A percentile compares a stretch with the other conserved stretches of the same genome.
These are phyloP conservation scores for Tholera decimalis DNA, from an alignment of 2,888 invertebrate genomes.

Conservation along the genomic window DNA sequence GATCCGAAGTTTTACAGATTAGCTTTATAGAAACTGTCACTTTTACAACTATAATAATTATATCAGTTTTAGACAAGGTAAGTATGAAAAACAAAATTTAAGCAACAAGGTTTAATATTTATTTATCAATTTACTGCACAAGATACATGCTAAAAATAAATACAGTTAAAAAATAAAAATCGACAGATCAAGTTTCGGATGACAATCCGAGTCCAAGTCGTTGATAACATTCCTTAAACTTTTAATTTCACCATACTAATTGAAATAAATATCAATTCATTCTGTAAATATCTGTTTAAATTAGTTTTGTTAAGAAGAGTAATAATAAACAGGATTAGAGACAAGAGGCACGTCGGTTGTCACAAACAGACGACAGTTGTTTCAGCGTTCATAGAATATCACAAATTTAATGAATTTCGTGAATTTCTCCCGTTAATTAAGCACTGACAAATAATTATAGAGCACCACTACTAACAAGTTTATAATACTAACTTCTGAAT, in stretches of 20 bases:
- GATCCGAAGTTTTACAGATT: background rate
- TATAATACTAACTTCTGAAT: slow-evolving; percentile 1
- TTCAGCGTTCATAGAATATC: slow-evolving; percentile 64
- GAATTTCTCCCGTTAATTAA: slow-evolving; percentile 61
- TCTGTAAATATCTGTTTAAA: slow-evolving; percentile 16
- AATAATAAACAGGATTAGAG: slow-evolving; percentile 38
- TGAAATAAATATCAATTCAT: slow-evolving; percentile 12
- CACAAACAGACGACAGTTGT: slow-evolving; percentile 66
- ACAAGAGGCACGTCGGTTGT: slow-evolving; percentile 68
- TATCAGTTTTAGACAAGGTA: too few relatives aligned
- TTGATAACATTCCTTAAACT: too few relatives aligned
- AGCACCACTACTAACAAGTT: slow-evolving; percentile 2
- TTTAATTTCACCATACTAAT: background rate
- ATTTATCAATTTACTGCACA: too few relatives aligned
- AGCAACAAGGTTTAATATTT: too few relatives aligned
- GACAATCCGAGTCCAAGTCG: too few relatives aligned
- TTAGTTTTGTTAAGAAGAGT: slow-evolving; percentile 26
- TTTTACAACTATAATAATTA: too few relatives aligned
- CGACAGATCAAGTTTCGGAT: too few relatives aligned
- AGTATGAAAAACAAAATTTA: too few relatives aligned
- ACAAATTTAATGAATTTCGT: slow-evolving; percentile 47
- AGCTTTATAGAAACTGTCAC: too few relatives aligned
- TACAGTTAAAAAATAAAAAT: too few relatives aligned
- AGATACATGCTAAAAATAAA: too few relatives aligned
- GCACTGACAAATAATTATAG: slow-evolving; percentile 44